Evolutionary conservation across 2,888 invertebrate species (phyloP).

Genomic region (Strigamia transsilvanica): DNA sequence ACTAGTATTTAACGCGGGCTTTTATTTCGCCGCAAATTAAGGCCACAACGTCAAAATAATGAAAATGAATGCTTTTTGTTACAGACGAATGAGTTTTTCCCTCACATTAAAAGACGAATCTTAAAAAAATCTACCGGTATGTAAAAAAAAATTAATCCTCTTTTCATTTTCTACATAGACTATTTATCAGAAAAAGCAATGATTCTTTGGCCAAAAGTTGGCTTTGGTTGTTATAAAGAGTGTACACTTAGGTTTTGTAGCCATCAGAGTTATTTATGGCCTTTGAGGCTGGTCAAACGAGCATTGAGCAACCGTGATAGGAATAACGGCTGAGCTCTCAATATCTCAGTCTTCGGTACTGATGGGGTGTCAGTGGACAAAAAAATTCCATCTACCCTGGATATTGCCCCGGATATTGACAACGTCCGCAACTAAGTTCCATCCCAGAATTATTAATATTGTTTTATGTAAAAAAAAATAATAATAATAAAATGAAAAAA

Average conservation of each 20-base stretch:
- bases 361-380: constrained; percentile 44
- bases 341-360: constrained; percentile 1
- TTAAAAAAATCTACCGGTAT: not conserved
- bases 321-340: constrained; percentile 42
- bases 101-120: not conserved
- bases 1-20: not conserved
- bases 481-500: too few species aligned
- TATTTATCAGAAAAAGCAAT: not conserved
- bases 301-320: constrained; percentile 36
- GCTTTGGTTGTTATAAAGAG: not conserved
- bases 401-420: constrained; percentile 42
- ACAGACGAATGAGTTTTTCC: not conserved
- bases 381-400: constrained; percentile 17
- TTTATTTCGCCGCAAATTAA: not conserved
- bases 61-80: not conserved
- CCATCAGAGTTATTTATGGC: constrained; percentile 32
- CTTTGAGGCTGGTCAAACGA: constrained; percentile 39
- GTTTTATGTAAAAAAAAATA: constrained; percentile 1
- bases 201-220: not conserved
- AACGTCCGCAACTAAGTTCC: constrained; percentile 17
- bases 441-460: not conserved
- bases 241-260: not conserved
- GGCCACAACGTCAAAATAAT: not conserved
- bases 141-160: too few species aligned
- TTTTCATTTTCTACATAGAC: not conserved